Percentiles rank a stretch among this genome's conserved stretches.
phyloP scores from a whole-genome alignment of 2,888 invertebrate genomes.

The Drosophila emarginata region DNA sequence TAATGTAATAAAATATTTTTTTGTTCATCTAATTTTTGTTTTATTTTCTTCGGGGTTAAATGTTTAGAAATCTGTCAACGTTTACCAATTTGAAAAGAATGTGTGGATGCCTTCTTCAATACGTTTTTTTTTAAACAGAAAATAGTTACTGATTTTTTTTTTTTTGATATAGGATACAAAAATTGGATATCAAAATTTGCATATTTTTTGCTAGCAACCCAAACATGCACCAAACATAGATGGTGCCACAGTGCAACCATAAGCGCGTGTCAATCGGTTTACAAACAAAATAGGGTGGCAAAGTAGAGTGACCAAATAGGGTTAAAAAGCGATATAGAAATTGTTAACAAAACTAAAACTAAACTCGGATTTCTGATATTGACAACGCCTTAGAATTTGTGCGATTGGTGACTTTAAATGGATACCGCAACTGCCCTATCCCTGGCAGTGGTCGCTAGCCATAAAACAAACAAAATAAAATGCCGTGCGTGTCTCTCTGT shows the following conservation, averaged over 20 bases:
- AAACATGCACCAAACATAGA: neutral
- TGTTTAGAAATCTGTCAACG: too few relatives aligned
- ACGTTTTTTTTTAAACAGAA: too few relatives aligned
- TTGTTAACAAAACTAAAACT: neutral
- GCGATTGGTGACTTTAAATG: slow-evolving; percentile 16
- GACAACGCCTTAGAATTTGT: neutral
- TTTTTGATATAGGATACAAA: too few relatives aligned
- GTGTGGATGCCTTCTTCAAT: too few relatives aligned
- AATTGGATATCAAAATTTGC: neutral
- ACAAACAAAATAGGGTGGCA: neutral
- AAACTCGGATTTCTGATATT: neutral
- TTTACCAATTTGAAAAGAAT: too few relatives aligned
- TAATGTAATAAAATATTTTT: neutral
- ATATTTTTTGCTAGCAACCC: neutral
- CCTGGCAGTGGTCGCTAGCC: slow-evolving; percentile 50
- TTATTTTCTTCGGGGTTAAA: too few relatives aligned
- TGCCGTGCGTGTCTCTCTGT: slow-evolving; percentile 73
- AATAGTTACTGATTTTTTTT: too few relatives aligned
- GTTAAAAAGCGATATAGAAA: neutral
- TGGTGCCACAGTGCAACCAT: neutral
- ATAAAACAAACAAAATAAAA: slow-evolving; percentile 59
- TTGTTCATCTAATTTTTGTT: neutral
- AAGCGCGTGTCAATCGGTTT: neutral
- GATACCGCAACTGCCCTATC: slow-evolving; percentile 23
- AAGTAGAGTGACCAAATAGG: slow-evolving; percentile 1